Evolutionary conservation across 2,797 vertebrate genomes (phyloP), one percentile per base, ranked within the genome.

Genomic region (Mionectes olivaceus): DNA sequence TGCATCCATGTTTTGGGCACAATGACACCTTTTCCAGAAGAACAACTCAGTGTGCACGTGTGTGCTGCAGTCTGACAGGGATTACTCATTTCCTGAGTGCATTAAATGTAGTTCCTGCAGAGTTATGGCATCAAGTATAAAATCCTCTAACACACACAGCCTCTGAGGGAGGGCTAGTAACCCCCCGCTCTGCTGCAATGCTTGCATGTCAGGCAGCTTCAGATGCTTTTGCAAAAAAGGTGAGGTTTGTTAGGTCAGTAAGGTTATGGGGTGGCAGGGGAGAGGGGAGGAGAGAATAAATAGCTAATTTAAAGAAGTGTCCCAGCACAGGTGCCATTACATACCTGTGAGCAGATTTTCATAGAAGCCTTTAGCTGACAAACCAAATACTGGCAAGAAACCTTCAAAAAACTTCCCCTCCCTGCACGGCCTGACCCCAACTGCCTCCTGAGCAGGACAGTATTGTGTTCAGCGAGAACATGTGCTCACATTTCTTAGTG

Each of bases 221-320:
- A 79, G 93, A 83, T 27, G 15, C 8, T 70, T 83, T 68, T 52
- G 37, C 28, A 56, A 86, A 91, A 65, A 67, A 79, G 33, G 13
- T 83, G 49, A 80, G 21, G 17, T 47, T 79, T 59, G 9, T 61
- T 74, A 27, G 27, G 21, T 5, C 47, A 35, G 8, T 15, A n/a
- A 61, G 21, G 27, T 63, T 85, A 50, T 3, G 2, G 9, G 10
- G 25, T 22, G 9, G 1, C 7, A 5, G 6, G 3, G 13, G 46
- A 23, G 22, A 47, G 46, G 12, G 46, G 23, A 24, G 17, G 22
- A 70, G 25, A 80, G 24, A 65, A 76, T 44, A 82, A 89, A 56
- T 35, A 80, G 11, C 4, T 43, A 13, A 67, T 82, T 90, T 70
- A 77, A 82, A 59, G 17, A 37, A 65, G 10, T 19, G 15, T 63